Evolutionary conservation across 2,113 vertebrate genomes (phyloP), one percentile per base, ranked within the genome.

Genomic region (Noturus placidus): DNA sequence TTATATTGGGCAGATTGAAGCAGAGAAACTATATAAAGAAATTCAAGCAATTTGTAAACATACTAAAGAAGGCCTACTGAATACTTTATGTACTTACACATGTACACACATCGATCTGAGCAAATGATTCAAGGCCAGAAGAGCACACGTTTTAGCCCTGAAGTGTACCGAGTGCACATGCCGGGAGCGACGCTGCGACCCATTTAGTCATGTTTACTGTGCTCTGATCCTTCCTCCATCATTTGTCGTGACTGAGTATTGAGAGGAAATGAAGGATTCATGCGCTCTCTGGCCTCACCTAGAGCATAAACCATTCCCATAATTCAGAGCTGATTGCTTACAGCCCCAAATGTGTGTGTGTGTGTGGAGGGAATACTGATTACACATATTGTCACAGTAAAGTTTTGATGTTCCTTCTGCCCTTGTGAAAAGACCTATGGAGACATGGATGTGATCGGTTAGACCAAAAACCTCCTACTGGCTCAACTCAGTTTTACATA

Each of bases 181-280:
- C 83, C 35, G 30, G n/a, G 67, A 72, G 83, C 67, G 10, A 35
- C 10, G 15, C 67, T 54, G 46, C 22, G 50, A 72, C 67, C 63
- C 50, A n/a, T 72, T 85, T 57, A 85, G 69, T 14, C 3, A 50
- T 85, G 83, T 85, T 85, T 85, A 72, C 89, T 50, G 22, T 85
- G 90, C 38, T 89, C 88, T 90, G 88, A 91, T 91, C 84, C 91
- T 91, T 89, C 89, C 88, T 90, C 84, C 59, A n/a, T 94, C 90
- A 92, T 91, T 92, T 93, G 89, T 90, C 84, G 46, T 91, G 0
- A 1, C 89, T 89, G 90, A 91, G 90, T 92, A 96, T 93, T 87
- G 93, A 93, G 91, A 89, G 91, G 92, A 94, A 94, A 95, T 95
- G 92, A 95, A 95, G 95, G 93, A 96, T 96, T 92, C 90, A 94